phyloP scores from a whole-genome alignment of 2,888 invertebrate genomes.

The Pteria penguin region DNA sequence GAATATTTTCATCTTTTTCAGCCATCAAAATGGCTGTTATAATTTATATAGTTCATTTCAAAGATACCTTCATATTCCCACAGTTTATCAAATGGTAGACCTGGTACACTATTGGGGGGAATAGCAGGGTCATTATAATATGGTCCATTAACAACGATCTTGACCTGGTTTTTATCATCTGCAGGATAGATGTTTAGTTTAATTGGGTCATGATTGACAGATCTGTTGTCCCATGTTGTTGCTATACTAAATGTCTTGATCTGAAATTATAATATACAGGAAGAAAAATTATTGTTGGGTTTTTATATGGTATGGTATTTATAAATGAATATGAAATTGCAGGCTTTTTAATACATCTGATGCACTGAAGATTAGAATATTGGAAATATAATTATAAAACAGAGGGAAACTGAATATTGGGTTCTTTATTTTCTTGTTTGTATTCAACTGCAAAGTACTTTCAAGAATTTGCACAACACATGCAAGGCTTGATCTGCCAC shows the following conservation, averaged over 20 bases:
- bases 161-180: conserved; percentile 50
- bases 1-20: no score
- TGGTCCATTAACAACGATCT: conserved; percentile 72
- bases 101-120: conserved; percentile 72
- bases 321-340: neutral
- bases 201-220: conserved; percentile 62
- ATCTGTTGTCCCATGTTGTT: conserved; percentile 67
- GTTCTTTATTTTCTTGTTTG: no score
- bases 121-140: conserved; percentile 78
- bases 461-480: no score
- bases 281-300: neutral
- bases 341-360: no score
- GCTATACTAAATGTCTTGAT: conserved; percentile 35
- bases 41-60: neutral
- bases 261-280: neutral
- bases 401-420: no score
- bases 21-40: no score
- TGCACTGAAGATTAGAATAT: no score
- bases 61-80: conserved; percentile 80
- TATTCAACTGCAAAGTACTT: no score
- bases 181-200: conserved; percentile 49
- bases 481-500: no score
- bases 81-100: conserved; percentile 77
- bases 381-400: no score
- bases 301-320: neutral